These are phyloP conservation scores for Arbacia lixula DNA, from an alignment of 53 echinoderm and acorn worm genomes.

Conservation along the genomic window DNA sequence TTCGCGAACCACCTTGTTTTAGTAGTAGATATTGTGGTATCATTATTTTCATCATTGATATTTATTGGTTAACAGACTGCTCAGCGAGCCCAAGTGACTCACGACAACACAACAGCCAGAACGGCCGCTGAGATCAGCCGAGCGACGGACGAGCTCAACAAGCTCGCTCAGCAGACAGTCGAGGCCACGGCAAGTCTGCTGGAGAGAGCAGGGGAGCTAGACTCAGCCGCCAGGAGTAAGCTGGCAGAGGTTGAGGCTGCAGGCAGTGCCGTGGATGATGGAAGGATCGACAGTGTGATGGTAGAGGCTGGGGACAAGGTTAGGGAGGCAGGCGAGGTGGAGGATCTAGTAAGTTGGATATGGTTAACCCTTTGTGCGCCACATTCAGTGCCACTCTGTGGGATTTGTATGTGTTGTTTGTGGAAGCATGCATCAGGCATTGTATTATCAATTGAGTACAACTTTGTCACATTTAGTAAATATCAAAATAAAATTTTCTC, in stretches of 20 bases:
- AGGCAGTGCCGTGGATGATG: conserved; percentile 37
- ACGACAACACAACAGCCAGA: conserved; percentile 87
- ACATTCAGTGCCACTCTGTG: too few relatives aligned
- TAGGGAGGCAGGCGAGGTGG: conserved; percentile 37
- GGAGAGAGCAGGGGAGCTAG: conserved; percentile 41
- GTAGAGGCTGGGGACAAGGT: conserved; percentile 38
- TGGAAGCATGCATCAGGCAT: not conserved
- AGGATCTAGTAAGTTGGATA: conserved; percentile 50
- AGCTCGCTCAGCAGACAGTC: conserved; percentile 41
- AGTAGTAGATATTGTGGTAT: too few relatives aligned
- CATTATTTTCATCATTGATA: too few relatives aligned
- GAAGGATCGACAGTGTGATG: conserved; percentile 30
- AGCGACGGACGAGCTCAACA: conserved; percentile 44
- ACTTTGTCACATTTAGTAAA: too few relatives aligned
- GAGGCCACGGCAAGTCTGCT: conserved; percentile 31
- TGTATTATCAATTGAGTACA: not conserved
- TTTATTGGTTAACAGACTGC: too few relatives aligned
- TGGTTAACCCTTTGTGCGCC: too few relatives aligned
- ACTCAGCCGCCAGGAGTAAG: conserved; percentile 36
- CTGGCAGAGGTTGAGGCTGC: conserved; percentile 49
- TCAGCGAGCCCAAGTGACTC: conserved; percentile 71
- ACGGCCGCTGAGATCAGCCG: conserved; percentile 69
- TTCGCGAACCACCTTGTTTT: too few relatives aligned
- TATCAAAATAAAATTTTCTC: not conserved
- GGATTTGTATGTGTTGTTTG: too few relatives aligned